phyloP scores from a whole-genome alignment of 1,140 invertebrate species.

The Teleogryllus occipitalis region DNA sequence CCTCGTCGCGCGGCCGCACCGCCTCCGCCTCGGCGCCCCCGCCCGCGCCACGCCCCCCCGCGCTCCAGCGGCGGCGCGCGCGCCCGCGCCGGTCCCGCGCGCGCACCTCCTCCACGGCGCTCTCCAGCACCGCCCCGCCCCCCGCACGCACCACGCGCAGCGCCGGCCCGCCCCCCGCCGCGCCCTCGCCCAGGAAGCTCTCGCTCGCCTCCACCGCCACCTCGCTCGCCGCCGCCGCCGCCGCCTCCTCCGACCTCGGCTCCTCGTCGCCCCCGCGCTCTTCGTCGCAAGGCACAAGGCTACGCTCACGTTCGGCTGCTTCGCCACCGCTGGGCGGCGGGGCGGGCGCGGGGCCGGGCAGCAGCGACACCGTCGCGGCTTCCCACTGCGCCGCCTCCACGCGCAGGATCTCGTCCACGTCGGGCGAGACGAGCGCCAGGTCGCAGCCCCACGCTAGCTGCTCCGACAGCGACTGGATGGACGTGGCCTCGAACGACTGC shows the following conservation, averaged over 20 bases:
- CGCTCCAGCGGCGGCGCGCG: no score
- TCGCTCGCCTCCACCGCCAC: not conserved
- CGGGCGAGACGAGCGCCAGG: not conserved
- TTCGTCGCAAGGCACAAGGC: no score
- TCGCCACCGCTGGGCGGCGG: no score
- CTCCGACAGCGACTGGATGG: not conserved
- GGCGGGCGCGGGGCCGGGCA: no score
- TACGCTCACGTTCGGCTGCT: no score
- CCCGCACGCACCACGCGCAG: not conserved
- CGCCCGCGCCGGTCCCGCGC: no score
- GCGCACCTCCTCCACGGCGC: not conserved
- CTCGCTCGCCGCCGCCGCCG: not conserved
- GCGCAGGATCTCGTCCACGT: not conserved
- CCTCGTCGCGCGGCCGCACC: not conserved
- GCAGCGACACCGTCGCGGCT: not conserved
- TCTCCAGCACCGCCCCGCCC: not conserved
- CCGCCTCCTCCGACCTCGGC: not conserved
- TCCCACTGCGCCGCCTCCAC: no score
- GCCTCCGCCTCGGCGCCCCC: not conserved
- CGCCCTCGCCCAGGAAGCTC: not conserved
- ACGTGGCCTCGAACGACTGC: not conserved
- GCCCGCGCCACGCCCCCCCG: no score
- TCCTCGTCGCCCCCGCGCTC: not conserved
- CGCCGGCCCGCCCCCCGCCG: no score
- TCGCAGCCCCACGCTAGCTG: not conserved